Evolutionary conservation across 2,113 vertebrate genomes (phyloP).

Genomic region (Sclerurus mexicanus): DNA sequence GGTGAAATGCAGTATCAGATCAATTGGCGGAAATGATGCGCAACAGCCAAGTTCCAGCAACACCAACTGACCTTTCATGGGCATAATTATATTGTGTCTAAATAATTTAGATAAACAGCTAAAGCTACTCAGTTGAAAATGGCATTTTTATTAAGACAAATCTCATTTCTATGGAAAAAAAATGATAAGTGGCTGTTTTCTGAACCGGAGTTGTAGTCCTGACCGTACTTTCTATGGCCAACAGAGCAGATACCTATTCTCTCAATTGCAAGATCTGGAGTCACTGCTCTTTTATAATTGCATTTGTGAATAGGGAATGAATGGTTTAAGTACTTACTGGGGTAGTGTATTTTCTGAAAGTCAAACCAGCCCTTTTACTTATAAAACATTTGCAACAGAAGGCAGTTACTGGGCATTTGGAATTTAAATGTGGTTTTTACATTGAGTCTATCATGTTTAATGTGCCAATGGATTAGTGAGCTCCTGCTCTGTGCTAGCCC

Average conservation of each 20-base stretch:
- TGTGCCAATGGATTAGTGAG: neutral
- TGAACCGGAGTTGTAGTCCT: neutral
- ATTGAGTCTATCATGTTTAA: neutral
- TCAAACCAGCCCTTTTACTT: neutral
- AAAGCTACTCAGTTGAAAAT: constrained; percentile 18
- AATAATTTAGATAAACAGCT: constrained; percentile 51
- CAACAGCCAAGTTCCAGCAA: constrained; percentile 18
- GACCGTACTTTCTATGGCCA: neutral
- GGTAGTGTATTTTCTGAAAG: neutral
- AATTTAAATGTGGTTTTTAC: neutral
- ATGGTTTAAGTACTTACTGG: constrained; percentile 47
- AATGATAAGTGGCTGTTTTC: neutral
- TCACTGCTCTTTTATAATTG: constrained; percentile 30
- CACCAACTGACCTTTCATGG: constrained; percentile 27
- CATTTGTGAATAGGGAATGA: constrained; percentile 35
- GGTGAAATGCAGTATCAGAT: neutral
- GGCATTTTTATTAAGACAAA: constrained; percentile 24
- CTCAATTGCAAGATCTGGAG: constrained; percentile 24
- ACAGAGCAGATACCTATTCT: neutral
- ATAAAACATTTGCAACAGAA: neutral
- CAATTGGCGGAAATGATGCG: neutral
- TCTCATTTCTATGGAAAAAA: neutral
- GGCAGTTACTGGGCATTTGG: neutral
- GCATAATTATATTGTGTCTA: constrained; percentile 3
- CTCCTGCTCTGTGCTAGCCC: neutral